Evolutionary conservation across 2,113 vertebrate species (phyloP), one percentile per base, ranked within the genome.

Genomic region (Pelusios castaneus): DNA sequence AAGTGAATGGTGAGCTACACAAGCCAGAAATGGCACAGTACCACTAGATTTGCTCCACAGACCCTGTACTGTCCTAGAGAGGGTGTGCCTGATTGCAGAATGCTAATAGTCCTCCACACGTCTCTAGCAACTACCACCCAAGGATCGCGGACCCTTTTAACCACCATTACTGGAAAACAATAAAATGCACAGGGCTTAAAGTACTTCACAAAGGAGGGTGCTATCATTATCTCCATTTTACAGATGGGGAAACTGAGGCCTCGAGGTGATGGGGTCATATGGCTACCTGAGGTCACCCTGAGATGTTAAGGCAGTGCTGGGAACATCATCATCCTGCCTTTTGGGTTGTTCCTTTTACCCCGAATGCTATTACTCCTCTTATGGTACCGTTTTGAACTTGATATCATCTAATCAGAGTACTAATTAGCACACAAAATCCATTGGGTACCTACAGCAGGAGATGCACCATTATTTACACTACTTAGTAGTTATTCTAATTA

Each of bases 391-490:
- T 96, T 95, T 89, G 34, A 41, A 63, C 24, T 87, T 90, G 80
- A 31, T 93, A 49, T 89, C 90, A 47, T 77, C 91, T 94, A 86
- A 82, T 34, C 88, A 94, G 89, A 75, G 14, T 67, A 84, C 80
- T 92, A 94, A 97, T 97, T 92, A 93, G 89, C 88, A 95, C 93
- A 89, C 96, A 96, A 83, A 96, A 82, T 85, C 92, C 83, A 91
- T 93, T 96, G 93, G 83, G 55, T 97, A 94, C 93, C 95, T 97
- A 94, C 95, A 95, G 97, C 52, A 51, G n/a, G 51, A 22, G 77
- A 94, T 97, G 93, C 94, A 95, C 95, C 94, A 89, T 97, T 97
- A 96, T 97, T 97, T 97, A 97, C 96, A 84, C 93, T 97, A 94
- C 96, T 97, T 95, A 97, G 95, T 95, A 94, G 96, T 97, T 96